Base-by-base conservation (phyloP, 1,140 invertebrate genomes). In the Luehdorfia chinensis region DNA sequence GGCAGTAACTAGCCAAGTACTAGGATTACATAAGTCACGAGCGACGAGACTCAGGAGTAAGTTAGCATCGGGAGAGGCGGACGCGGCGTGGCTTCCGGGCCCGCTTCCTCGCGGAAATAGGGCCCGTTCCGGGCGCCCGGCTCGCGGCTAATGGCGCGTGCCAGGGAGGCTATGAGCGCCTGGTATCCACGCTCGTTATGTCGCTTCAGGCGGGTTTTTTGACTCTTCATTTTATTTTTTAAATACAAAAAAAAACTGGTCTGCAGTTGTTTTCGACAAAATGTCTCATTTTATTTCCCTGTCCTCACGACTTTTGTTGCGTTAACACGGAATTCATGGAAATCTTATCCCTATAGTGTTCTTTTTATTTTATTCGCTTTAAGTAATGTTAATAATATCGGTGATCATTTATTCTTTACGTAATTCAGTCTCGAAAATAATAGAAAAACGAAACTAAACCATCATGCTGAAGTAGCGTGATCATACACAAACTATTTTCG, bases 61-160 rank as follows among this genome's bases (percentile, higher is more conserved):
- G 46, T 55, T 50, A 45, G 49, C 19, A 21, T 2, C 19, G 9
- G 33, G 8, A 46, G 43, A 45, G 58, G 68, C 74, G 69, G 69
- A 66, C 64, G 56, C 56, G 67, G 68, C 59, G 66, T 47, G 62
- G 72, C 74, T 75, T 80, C 74, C 76, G 66, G 67, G 48, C 46
- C 55, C 63, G 69, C 66, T 84, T 84, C 76, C 75, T 72, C 59
- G 60, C 68, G 79, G 79, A 84, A 84, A 84, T 84, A 76, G 78
- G 74, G 73, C 75, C 73, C 75, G 74, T 78, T 78, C 76, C 78
- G 72, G 59, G 48, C 57, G 54, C 50, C 33, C 52, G n/a, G 52
- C 61, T 51, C 48, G 50, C 50, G 59, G 60, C 74, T 83, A 83
- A 83, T 80, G 78, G 75, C 70, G 73, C 78, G 64, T 72, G 70